These are phyloP conservation scores for Cepphus grylle DNA, from an alignment of 2,113 vertebrate species.

Conservation along the genomic window DNA sequence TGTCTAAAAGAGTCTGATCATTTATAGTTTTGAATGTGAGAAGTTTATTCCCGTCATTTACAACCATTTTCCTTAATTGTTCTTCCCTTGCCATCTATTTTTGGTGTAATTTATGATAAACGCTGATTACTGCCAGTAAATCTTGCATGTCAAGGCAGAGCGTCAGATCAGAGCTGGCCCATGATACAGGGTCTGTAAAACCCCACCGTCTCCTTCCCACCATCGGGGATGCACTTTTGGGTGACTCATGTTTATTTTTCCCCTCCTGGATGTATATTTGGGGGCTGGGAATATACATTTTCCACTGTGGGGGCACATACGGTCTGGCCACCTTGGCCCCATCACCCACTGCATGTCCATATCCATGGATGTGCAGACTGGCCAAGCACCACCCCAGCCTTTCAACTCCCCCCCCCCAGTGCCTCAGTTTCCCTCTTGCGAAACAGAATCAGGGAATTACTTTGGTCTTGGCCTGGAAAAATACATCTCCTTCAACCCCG, in stretches of 20 bases:
- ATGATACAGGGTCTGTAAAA: neutral
- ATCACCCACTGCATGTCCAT: accelerated
- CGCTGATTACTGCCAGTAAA: neutral
- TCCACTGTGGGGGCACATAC: accelerated
- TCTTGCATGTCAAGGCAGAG: neutral
- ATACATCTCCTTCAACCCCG: accelerated
- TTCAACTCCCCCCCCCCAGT: neutral
- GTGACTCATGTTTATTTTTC: neutral
- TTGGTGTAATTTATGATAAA: neutral
- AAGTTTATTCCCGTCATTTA: neutral
- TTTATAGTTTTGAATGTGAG: neutral
- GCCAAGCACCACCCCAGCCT: neutral
- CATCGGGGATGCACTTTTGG: accelerated
- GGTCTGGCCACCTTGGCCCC: neutral
- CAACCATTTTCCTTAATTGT: neutral
- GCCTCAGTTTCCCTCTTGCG: neutral
- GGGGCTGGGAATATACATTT: neutral
- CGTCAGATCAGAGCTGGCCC: neutral
- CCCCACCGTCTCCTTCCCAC: neutral
- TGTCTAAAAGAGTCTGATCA: neutral
- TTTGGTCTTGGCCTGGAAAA: neutral
- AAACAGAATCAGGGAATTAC: neutral
- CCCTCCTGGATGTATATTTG: neutral
- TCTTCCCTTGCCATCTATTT: neutral
- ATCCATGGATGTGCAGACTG: neutral